phyloP scores from a whole-genome alignment of 1,140 invertebrate genomes.

The Zeugodacus cucurbitae region DNA sequence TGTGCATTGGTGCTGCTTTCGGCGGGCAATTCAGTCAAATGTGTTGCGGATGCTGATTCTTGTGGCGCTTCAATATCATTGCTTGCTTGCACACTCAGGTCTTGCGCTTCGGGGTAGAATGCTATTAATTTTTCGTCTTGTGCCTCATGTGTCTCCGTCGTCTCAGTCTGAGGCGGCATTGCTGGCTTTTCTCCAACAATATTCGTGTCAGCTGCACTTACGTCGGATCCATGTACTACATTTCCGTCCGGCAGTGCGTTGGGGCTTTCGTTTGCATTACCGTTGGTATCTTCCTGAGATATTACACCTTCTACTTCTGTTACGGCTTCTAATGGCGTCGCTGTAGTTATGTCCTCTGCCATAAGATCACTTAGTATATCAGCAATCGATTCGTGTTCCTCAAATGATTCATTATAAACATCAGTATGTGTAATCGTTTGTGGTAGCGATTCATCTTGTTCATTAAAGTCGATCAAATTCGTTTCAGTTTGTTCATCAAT shows the following conservation, averaged over 20 bases:
- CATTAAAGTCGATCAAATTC: neutral
- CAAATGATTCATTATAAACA: conserved; percentile 48
- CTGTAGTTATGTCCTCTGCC: conserved; percentile 51
- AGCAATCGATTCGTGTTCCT: conserved; percentile 59
- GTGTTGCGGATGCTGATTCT: neutral
- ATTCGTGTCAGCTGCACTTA: conserved; percentile 48
- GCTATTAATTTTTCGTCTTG: conserved; percentile 50
- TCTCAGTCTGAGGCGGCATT: neutral
- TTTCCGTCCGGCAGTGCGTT: neutral
- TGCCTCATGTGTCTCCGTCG: conserved; percentile 19
- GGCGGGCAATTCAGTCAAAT: neutral
- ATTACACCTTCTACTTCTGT: neutral
- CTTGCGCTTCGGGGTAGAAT: conserved; percentile 49
- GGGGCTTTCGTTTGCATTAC: neutral
- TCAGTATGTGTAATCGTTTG: neutral
- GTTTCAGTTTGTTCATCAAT: neutral
- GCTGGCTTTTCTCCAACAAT: conserved; percentile 34
- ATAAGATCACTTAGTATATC: conserved; percentile 61
- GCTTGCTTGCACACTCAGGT: neutral
- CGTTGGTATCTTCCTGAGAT: neutral
- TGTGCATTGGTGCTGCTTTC: neutral
- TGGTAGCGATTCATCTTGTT: neutral
- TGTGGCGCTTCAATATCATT: neutral
- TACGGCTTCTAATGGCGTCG: neutral
- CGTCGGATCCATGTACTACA: conserved; percentile 48